phyloP scores from a whole-genome alignment of 2,888 invertebrate species.

The Pristionchus entomophagus region DNA sequence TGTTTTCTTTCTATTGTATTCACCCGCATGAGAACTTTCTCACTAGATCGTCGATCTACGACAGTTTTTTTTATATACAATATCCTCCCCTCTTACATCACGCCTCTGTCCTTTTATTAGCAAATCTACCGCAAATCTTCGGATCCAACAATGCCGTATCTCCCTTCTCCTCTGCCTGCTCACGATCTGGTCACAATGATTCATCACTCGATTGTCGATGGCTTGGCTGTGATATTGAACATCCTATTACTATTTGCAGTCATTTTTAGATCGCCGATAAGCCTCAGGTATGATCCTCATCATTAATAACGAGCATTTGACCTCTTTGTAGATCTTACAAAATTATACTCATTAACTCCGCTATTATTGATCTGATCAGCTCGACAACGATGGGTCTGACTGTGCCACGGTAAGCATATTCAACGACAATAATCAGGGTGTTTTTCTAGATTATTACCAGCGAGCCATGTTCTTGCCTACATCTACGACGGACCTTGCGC shows the following conservation, averaged over 20 bases:
- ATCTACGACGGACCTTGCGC: neutral
- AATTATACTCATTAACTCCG: neutral
- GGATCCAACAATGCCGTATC: neutral
- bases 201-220: neutral
- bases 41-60: too few species aligned
- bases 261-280: neutral
- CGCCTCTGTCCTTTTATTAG: too few species aligned
- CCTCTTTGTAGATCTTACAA: neutral
- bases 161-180: neutral
- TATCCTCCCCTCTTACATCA: too few species aligned
- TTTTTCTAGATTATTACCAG: neutral
- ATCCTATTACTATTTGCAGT: neutral
- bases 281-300: neutral
- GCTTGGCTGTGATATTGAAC: neutral
- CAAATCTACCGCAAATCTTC: too few species aligned
- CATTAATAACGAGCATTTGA: too few species aligned
- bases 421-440: neutral
- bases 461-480: neutral
- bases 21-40: too few species aligned
- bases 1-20: too few species aligned
- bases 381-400: neutral
- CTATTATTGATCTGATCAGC: neutral
- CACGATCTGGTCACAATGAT: neutral
- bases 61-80: too few species aligned
- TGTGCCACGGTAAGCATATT: neutral